Percentiles rank a stretch among this genome's conserved stretches.
These are phyloP conservation scores for Theristicus caerulescens DNA, from an alignment of 2,113 vertebrate genomes.

Conservation along the genomic window DNA sequence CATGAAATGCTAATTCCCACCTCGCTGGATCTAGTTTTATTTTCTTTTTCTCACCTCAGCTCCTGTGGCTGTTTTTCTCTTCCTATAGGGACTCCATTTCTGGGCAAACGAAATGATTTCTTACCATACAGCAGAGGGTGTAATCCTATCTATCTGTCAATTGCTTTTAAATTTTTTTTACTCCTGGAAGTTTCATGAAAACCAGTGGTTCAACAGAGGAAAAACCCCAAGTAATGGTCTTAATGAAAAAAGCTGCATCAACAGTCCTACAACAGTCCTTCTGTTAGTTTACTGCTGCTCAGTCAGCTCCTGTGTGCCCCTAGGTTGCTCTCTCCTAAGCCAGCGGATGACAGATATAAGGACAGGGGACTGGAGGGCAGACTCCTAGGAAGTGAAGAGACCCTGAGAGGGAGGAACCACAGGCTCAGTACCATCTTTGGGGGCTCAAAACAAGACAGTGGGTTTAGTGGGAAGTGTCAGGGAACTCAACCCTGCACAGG, in stretches of 20 bases:
- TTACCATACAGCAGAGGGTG: not conserved
- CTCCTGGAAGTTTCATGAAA: not conserved
- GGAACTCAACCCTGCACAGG: not conserved
- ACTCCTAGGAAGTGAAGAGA: not conserved
- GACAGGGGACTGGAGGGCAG: not conserved
- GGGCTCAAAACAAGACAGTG: not conserved
- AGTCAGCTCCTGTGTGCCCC: not conserved
- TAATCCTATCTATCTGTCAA: not conserved
- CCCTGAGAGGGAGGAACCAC: not conserved
- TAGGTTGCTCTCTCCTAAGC: not conserved
- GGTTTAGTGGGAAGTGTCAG: not conserved
- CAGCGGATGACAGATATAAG: not conserved
- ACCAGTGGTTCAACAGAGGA: not conserved
- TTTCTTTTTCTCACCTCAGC: conserved; percentile 37
- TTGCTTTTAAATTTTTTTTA: not conserved
- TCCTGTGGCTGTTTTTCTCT: not conserved
- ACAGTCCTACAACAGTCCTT: not conserved
- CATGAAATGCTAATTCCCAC: conserved; percentile 16
- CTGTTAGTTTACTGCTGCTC: not conserved
- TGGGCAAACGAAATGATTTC: not conserved
- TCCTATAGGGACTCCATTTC: not conserved
- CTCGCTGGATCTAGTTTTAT: not conserved
- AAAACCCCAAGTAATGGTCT: not conserved
- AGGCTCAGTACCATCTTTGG: not conserved
- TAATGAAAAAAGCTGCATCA: not conserved